Conservation (phyloP, 2,888 invertebrate genomes). For the Papilio gigon region DNA sequence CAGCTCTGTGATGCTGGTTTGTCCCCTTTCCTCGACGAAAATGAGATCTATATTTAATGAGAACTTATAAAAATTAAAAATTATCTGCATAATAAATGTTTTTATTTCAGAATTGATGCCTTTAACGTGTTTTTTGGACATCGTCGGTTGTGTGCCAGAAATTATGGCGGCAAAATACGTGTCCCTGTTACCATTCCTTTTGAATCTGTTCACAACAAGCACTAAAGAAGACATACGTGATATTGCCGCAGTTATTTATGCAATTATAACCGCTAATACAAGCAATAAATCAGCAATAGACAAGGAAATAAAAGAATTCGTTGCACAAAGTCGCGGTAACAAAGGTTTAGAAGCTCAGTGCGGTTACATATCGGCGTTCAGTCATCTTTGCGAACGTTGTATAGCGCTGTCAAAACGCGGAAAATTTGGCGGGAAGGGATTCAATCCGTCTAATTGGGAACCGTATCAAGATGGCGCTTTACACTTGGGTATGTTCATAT, state of each 20-base stretch:
- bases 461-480: conserved; percentile 83
- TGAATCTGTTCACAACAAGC: conserved; percentile 84
- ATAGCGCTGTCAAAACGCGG: conserved; percentile 76
- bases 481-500: conserved; percentile 80
- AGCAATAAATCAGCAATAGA: conserved; percentile 79
- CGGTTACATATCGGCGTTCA: conserved; percentile 88
- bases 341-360: conserved; percentile 89
- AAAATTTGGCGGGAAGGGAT: conserved; percentile 74
- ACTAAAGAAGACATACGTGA: conserved; percentile 90
- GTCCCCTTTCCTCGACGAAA: no score
- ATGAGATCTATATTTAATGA: no score
- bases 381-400: conserved; percentile 87
- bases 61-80: no score
- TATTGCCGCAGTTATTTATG: conserved; percentile 88
- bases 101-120: conserved; percentile 81
- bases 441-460: conserved; percentile 79
- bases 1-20: no score
- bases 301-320: conserved; percentile 78
- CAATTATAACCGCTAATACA: conserved; percentile 85
- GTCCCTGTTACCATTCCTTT: conserved; percentile 85
- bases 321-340: conserved; percentile 75
- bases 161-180: conserved; percentile 85
- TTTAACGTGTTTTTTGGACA: conserved; percentile 90
- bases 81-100: no score
- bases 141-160: conserved; percentile 91